A percentile compares a stretch with the other conserved stretches of the same genome.
Evolutionary conservation across 2,113 vertebrate genomes (phyloP).

Genomic region (Rhineura floridana): DNA sequence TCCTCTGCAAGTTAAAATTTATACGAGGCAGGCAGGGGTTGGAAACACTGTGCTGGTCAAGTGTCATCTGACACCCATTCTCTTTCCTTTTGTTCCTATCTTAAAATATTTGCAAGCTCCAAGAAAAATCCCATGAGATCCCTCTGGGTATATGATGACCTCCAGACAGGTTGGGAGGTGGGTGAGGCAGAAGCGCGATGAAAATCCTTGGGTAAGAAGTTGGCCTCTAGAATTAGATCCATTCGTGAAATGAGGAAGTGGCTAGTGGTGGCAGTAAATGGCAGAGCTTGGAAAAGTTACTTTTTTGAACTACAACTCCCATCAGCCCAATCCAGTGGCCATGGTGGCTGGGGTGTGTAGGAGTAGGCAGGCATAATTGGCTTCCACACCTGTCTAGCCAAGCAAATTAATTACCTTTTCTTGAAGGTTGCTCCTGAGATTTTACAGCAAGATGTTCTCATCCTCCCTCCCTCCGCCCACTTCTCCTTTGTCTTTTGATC

Average conservation of each 20-base stretch:
- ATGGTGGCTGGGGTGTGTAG: background rate
- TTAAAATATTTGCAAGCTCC: background rate
- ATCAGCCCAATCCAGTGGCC: too few relatives aligned
- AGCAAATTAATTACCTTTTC: too few relatives aligned
- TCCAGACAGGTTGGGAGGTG: background rate
- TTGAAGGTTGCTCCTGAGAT: background rate
- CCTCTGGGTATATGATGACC: background rate
- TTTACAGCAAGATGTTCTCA: background rate
- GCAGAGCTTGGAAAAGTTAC: too few relatives aligned
- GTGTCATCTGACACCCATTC: too few relatives aligned
- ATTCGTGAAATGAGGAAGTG: background rate
- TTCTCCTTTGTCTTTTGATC: background rate
- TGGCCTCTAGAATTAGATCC: background rate
- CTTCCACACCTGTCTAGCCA: background rate
- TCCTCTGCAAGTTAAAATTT: too few relatives aligned
- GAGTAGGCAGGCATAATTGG: background rate
- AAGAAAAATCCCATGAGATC: background rate
- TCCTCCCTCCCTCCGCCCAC: background rate
- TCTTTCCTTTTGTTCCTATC: too few relatives aligned
- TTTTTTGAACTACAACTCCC: too few relatives aligned
- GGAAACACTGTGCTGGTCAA: too few relatives aligned
- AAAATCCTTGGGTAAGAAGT: too few relatives aligned
- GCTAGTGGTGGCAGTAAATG: background rate
- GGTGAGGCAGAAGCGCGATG: too few relatives aligned
- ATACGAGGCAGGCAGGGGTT: too few relatives aligned